phyloP scores from a whole-genome alignment of 1,140 invertebrate genomes.

The Pentalonia nigronervosa region DNA sequence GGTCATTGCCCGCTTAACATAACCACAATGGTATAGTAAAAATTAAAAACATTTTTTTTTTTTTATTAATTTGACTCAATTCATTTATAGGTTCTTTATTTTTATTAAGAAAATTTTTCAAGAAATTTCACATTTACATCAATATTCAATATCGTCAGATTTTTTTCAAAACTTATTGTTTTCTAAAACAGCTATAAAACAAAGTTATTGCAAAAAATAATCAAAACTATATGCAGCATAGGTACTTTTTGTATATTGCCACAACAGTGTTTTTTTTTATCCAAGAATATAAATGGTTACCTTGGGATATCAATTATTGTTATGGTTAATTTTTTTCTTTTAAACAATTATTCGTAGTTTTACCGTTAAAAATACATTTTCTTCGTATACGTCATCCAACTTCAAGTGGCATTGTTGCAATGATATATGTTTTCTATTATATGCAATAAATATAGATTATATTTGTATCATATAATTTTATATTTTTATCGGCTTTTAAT shows the following conservation, averaged over 20 bases:
- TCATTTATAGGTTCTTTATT: too few relatives aligned
- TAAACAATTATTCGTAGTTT: neutral
- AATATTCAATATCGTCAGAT: too few relatives aligned
- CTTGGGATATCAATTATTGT: neutral
- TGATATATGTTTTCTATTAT: neutral
- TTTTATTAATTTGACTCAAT: too few relatives aligned
- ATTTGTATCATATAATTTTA: neutral
- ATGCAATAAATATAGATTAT: neutral
- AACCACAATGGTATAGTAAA: too few relatives aligned
- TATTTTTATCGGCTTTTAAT: neutral
- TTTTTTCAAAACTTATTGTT: neutral
- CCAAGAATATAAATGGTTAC: neutral
- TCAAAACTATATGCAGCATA: neutral
- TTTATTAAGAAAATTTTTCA: too few relatives aligned
- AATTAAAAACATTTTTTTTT: too few relatives aligned
- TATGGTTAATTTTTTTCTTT: neutral
- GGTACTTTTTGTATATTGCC: neutral
- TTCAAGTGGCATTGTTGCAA: neutral
- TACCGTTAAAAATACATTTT: neutral
- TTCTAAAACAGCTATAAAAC: neutral
- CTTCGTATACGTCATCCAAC: neutral
- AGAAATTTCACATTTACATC: too few relatives aligned
- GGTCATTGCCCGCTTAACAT: too few relatives aligned
- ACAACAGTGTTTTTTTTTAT: neutral
- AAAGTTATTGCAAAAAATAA: neutral